Percentiles rank a stretch among this genome's conserved stretches.
phyloP scores from a whole-genome alignment of 2,888 invertebrate species.

The Stictocephala bisonia region DNA sequence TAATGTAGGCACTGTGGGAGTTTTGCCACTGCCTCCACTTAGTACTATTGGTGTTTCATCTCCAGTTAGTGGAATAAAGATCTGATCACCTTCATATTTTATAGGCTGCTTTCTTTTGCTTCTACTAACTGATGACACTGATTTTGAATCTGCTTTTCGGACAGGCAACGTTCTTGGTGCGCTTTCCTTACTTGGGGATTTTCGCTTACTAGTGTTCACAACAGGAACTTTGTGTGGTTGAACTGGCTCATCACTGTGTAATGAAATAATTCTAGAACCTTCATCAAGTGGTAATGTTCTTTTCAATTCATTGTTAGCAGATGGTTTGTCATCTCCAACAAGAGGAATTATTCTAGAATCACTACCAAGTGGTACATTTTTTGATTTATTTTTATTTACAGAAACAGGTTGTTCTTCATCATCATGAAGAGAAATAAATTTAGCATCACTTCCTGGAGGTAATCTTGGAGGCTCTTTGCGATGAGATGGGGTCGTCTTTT shows the following conservation, averaged over 20 bases:
- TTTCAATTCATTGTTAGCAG: neutral
- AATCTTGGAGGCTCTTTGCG: slow-evolving; percentile 29
- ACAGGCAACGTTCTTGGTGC: neutral
- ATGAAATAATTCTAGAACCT: slow-evolving; percentile 20
- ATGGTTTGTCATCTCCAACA: slow-evolving; percentile 7
- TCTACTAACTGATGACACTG: neutral
- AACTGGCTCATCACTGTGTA: slow-evolving; percentile 4
- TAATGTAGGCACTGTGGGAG: neutral
- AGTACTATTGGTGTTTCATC: slow-evolving; percentile 36
- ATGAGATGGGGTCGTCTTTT: slow-evolving; percentile 1
- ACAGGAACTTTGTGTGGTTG: slow-evolving; percentile 10
- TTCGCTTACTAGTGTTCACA: slow-evolving; percentile 13
- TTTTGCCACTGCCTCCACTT: slow-evolving; percentile 16
- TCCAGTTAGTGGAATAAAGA: slow-evolving; percentile 29
- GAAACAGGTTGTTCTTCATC: neutral
- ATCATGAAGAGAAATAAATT: slow-evolving; percentile 18
- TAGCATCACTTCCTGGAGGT: slow-evolving; percentile 20
- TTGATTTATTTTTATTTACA: neutral
- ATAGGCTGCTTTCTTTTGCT: slow-evolving; percentile 29
- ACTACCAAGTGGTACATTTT: slow-evolving; percentile 10
- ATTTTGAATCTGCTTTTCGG: neutral
- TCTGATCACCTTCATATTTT: slow-evolving; percentile 28
- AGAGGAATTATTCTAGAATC: slow-evolving; percentile 23
- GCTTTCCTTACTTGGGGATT: slow-evolving; percentile 4
- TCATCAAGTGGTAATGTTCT: slow-evolving; percentile 8